Conservation (phyloP, 2,888 invertebrate species). For the Gymnoscelis rufifasciata region DNA sequence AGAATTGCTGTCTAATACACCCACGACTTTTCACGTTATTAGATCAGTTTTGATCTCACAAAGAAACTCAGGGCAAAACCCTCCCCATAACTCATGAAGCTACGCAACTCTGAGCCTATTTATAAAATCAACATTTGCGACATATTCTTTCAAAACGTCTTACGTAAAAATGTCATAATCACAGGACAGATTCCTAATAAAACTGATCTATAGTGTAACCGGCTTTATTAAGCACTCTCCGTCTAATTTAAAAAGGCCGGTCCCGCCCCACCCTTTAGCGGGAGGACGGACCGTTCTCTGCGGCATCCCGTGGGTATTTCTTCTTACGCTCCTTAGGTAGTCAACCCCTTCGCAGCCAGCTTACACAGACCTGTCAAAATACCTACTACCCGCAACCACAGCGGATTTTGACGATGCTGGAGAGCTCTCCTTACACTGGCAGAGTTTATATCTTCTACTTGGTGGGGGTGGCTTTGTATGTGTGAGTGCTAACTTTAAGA, state of each 20-base stretch:
- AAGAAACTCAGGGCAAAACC: no score
- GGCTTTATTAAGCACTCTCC: no score
- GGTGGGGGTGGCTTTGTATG: conserved; percentile 46
- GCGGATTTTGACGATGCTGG: conserved; percentile 25
- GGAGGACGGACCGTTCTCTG: conserved; percentile 33
- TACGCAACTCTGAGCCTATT: no score
- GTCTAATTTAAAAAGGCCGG: background rate
- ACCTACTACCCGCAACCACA: conserved; percentile 32
- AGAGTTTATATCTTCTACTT: conserved; percentile 51
- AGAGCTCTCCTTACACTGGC: conserved; percentile 33
- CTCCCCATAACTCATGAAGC: no score
- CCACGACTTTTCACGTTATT: no score
- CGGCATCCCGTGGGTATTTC: conserved; percentile 50
- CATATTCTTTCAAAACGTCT: no score
- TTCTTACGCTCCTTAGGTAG: conserved; percentile 69
- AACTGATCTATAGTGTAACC: no score
- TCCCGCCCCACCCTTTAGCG: conserved; percentile 38
- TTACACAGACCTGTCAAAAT: conserved; percentile 49
- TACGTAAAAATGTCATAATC: no score
- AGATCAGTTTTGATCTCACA: no score
- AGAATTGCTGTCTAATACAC: no score
- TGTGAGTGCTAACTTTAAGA: conserved; percentile 58
- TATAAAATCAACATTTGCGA: no score
- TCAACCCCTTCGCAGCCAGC: conserved; percentile 45
- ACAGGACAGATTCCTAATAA: no score